phyloP scores from a whole-genome alignment of 2,113 vertebrate species.

The Syngnathus scovelli region DNA sequence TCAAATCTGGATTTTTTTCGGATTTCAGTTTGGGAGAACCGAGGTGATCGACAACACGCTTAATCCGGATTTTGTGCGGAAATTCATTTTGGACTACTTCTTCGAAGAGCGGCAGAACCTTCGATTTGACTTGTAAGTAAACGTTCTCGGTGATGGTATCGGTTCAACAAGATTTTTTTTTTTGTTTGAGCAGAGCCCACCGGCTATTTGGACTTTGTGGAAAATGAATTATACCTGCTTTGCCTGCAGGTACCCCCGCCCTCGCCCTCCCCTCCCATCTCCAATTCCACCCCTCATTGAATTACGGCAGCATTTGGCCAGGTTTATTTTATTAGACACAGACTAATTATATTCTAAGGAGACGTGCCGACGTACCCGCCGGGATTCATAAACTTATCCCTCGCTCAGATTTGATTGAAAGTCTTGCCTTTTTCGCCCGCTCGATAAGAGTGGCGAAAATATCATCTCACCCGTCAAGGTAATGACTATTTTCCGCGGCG shows the following conservation, averaged over 20 bases:
- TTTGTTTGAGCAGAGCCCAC: background rate
- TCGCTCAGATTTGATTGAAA: background rate
- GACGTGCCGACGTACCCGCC: background rate
- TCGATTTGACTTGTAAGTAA: conserved; percentile 92
- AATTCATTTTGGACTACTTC: conserved; percentile 98
- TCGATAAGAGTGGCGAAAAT: background rate
- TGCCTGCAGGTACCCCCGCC: conserved; percentile 12
- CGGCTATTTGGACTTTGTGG: background rate
- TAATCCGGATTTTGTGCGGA: conserved; percentile 96
- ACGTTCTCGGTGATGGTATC: background rate
- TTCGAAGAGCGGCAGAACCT: conserved; percentile 97
- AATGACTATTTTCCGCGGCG: background rate
- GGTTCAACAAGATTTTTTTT: background rate
- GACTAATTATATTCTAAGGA: conserved; percentile 38
- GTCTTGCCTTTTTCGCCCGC: background rate
- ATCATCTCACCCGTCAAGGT: background rate
- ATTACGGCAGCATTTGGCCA: conserved; percentile 32
- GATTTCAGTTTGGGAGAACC: conserved; percentile 86
- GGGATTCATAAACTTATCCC: conserved; percentile 20
- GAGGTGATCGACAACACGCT: conserved; percentile 98
- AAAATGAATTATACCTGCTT: conserved; percentile 13
- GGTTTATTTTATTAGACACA: conserved; percentile 37
- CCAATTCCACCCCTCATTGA: conserved; percentile 23
- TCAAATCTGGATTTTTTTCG: conserved; percentile 29
- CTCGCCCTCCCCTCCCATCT: conserved; percentile 5